Base-by-base conservation (phyloP, 2,888 invertebrate species). In the Cephus runcator region DNA sequence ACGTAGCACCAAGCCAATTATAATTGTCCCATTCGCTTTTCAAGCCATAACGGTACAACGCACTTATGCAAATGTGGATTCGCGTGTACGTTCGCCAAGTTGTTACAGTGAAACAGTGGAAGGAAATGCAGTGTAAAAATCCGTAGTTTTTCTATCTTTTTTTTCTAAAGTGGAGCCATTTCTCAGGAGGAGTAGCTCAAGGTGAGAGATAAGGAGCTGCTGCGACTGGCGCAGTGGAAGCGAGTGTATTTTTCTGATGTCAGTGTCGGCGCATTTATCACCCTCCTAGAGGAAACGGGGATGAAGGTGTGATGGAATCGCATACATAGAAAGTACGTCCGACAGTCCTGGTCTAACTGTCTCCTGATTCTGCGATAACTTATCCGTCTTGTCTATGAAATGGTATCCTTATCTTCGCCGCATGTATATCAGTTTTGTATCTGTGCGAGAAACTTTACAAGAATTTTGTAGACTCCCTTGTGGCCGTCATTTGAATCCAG, bases 161-260 rank as follows among this genome's bases (percentile, higher is more conserved):
- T 80, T 36, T 76, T 35, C 4, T 71, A 56, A 69, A 76, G 35
- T 80, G 75, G 73, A 69, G 56, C 71, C 73, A 81, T 82, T 82
- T 81, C 77, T 82, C 79, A 78, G 73, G 35, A 74, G 73, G 75
- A 73, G 76, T 79, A 69, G 69, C 73, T 79, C 75, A 36, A 82
- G 78, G 56, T 77, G 69, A 12, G 77, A 79, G 81, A 83, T 82
- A 83, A 81, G 81, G 40, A 69, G 78, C 73, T 79, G 56, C 76
- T 34, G 69, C 69, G 75, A 79, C 76, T 77, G 79, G 78, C 78
- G 71, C 75, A 40, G 69, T 73, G 36, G 79, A 79, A 78, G 79
- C 68, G 80, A 79, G 82, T 83, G 75, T 82, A 82, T 80, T 82
- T 82, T 79, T 82, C 80, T 79, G 78, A 81, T 82, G 79, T 80